Conservation (phyloP, 2,797 vertebrate genomes). For the Acanthurus lineatus region DNA sequence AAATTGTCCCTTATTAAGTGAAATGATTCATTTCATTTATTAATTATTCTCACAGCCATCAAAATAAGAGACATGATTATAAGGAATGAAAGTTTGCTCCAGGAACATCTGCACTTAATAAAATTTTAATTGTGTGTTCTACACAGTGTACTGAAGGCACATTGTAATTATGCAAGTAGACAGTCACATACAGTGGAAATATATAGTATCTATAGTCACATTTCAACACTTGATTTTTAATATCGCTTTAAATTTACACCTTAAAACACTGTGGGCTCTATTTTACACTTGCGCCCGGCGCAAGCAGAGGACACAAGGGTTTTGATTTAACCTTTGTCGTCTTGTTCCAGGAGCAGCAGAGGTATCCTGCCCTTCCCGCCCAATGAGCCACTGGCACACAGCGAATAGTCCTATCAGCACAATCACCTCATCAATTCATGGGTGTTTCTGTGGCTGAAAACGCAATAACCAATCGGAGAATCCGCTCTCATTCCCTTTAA, state of each 20-base stretch:
- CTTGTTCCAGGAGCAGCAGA: too few species aligned
- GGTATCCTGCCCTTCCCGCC: too few species aligned
- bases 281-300: too few species aligned
- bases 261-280: too few species aligned
- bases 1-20: not conserved
- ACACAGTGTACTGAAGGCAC: not conserved
- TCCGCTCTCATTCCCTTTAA: too few species aligned
- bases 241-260: not conserved
- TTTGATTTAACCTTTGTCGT: too few species aligned
- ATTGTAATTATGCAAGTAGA: not conserved
- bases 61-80: not conserved
- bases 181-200: not conserved
- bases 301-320: too few species aligned
- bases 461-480: too few species aligned
- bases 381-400: too few species aligned
- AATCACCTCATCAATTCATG: too few species aligned
- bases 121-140: not conserved
- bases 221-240: not conserved
- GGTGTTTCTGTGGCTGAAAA: too few species aligned
- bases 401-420: too few species aligned
- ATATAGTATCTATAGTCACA: not conserved
- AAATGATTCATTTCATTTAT: not conserved
- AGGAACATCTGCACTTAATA: not conserved
- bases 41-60: not conserved
- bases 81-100: not conserved